Evolutionary conservation across 2,113 vertebrate genomes (phyloP).

Genomic region (Eulemur macaco): DNA sequence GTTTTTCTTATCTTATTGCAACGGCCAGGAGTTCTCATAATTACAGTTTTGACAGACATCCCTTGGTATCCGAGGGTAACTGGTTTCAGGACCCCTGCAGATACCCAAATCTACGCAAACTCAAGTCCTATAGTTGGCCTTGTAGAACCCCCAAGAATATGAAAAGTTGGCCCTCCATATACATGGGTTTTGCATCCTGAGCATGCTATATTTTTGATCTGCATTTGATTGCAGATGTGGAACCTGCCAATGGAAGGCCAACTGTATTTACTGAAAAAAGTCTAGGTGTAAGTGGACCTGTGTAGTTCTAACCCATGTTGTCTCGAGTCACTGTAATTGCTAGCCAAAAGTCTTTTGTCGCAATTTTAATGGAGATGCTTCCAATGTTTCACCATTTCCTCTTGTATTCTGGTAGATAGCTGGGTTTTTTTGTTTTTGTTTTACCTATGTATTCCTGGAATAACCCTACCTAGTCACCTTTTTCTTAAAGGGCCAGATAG

Average conservation of each 20-base stretch:
- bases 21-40: not conserved
- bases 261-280: not conserved
- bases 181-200: not conserved
- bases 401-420: not conserved
- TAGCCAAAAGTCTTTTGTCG: not conserved
- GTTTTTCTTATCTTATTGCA: conserved; percentile 9
- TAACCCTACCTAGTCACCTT: not conserved
- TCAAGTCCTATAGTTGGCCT: not conserved
- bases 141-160: not conserved
- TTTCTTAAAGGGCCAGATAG: not conserved
- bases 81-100: not conserved
- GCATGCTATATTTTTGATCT: not conserved
- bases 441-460: not conserved
- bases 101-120: not conserved
- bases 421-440: not conserved
- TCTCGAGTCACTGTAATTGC: not conserved
- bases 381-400: not conserved
- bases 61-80: not conserved
- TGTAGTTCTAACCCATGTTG: not conserved
- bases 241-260: not conserved
- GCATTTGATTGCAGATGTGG: not conserved
- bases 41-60: not conserved
- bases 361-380: not conserved
- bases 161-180: not conserved
- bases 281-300: not conserved